A percentile compares a stretch with the other conserved stretches of the same genome.
Evolutionary conservation across 2,888 invertebrate genomes (phyloP).

Genomic region (Halictus ligatus): DNA sequence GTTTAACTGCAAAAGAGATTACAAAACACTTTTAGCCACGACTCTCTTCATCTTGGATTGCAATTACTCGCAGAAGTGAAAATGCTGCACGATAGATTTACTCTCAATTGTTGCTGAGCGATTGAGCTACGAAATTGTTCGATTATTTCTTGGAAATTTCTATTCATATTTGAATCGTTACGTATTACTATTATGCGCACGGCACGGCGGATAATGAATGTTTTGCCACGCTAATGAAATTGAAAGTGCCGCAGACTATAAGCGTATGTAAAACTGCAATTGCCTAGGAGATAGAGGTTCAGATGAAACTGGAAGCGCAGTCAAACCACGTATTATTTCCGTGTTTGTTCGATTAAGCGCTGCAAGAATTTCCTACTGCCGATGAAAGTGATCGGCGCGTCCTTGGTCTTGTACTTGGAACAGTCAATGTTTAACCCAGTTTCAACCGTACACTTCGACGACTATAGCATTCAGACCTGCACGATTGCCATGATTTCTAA

Average conservation of each 20-base stretch:
- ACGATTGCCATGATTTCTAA: conserved; percentile 59
- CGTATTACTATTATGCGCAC: not conserved
- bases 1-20: not conserved
- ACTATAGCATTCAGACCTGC: not conserved
- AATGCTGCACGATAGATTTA: not conserved
- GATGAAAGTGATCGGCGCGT: conserved; percentile 73
- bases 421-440: conserved; percentile 62
- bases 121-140: not conserved
- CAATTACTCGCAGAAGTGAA: conserved; percentile 7
- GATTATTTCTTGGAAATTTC: not conserved
- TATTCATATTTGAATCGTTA: not conserved
- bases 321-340: not conserved
- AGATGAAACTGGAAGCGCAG: not conserved
- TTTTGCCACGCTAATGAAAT: not conserved
- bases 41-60: not conserved
- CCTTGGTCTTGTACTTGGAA: conserved; percentile 75
- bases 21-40: not conserved
- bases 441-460: conserved; percentile 24
- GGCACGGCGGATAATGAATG: not conserved
- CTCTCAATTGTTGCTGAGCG: not conserved
- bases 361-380: conserved; percentile 24
- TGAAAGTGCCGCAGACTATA: not conserved
- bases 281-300: not conserved
- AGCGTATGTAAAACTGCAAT: not conserved
- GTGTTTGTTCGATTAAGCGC: conserved; percentile 12